Conservation (phyloP, 2,797 vertebrate genomes). For the Botia almorhae region DNA sequence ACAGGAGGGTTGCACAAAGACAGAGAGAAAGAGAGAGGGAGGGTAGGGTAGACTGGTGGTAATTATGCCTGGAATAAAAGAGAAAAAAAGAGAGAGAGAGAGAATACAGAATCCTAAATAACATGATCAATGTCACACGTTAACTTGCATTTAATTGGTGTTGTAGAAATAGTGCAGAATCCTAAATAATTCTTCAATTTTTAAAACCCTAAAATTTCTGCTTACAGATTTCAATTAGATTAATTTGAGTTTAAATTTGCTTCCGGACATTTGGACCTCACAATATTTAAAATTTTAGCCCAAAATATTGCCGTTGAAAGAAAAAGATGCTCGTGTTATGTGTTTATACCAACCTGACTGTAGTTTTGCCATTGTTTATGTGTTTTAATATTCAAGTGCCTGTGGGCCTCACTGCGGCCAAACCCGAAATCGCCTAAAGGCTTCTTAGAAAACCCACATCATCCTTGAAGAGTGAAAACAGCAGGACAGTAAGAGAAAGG, state of each 20-base stretch:
- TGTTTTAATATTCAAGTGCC: constrained; percentile 18
- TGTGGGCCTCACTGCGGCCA: background rate
- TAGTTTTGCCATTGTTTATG: background rate
- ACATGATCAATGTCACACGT: constrained; percentile 54
- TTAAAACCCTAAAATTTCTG: background rate
- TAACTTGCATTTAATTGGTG: background rate
- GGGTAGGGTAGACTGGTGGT: constrained; percentile 59
- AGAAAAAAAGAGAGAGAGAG: constrained; percentile 62
- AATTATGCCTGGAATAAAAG: constrained; percentile 71
- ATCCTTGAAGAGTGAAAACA: background rate
- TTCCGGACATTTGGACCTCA: no score
- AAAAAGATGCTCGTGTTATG: background rate
- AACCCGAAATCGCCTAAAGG: constrained; percentile 7
- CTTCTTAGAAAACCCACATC: constrained; percentile 1
- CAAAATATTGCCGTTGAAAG: no score
- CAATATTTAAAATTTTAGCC: no score
- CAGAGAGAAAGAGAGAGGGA: constrained; percentile 37
- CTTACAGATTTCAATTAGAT: background rate
- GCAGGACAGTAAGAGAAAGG: background rate
- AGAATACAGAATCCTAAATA: constrained; percentile 62
- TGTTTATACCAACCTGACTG: no score
- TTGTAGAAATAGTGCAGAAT: background rate
- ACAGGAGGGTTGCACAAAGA: constrained; percentile 10
- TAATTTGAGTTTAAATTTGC: no score
- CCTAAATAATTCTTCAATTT: background rate